These are phyloP conservation scores for Drusus annulatus DNA, from an alignment of 1,140 invertebrate genomes.

Conservation along the genomic window DNA sequence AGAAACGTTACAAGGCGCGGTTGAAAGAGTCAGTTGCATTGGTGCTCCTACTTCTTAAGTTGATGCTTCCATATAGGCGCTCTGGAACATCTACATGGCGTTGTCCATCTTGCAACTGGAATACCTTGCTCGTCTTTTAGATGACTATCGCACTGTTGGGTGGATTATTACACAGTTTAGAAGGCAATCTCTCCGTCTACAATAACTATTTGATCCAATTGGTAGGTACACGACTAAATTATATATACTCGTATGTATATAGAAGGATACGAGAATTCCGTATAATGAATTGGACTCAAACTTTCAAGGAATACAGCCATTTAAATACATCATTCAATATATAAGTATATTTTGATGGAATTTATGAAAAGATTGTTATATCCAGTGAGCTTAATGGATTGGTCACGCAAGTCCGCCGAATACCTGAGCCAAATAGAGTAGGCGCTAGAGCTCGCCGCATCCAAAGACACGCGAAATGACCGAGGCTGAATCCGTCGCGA, in stretches of 20 bases:
- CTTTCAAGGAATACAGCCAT: not conserved
- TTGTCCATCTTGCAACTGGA: not conserved
- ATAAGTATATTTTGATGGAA: not conserved
- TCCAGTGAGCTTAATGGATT: too few relatives aligned
- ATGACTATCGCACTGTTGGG: constrained; percentile 1
- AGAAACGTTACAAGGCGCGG: too few relatives aligned
- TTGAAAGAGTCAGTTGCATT: not conserved
- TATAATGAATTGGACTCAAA: too few relatives aligned
- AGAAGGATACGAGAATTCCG: too few relatives aligned
- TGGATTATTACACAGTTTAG: constrained; percentile 10
- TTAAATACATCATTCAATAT: not conserved
- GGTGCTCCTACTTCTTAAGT: not conserved
- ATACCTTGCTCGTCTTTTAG: not conserved
- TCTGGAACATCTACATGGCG: not conserved
- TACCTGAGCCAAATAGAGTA: not conserved
- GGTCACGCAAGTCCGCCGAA: too few relatives aligned
- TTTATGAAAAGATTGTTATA: too few relatives aligned
- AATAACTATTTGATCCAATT: too few relatives aligned
- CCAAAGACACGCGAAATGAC: not conserved
- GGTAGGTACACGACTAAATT: too few relatives aligned
- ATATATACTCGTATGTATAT: too few relatives aligned
- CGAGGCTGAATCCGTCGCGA: not conserved
- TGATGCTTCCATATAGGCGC: not conserved
- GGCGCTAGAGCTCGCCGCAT: not conserved
- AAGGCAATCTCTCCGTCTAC: not conserved